phyloP scores from a whole-genome alignment of 2,113 vertebrate genomes.

The Tachysurus fulvidraco region DNA sequence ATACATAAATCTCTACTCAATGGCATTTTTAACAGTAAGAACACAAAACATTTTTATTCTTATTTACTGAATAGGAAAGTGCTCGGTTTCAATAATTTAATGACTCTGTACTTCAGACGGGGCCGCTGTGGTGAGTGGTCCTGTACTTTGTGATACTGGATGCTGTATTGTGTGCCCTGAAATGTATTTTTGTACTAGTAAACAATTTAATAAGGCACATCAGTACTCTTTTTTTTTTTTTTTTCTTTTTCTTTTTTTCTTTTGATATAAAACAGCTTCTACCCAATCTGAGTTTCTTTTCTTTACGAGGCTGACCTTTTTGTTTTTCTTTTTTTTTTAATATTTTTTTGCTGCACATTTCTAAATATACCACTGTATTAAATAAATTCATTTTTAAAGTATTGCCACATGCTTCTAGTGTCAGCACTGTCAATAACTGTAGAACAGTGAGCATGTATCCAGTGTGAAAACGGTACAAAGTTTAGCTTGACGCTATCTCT shows the following conservation, averaged over 20 bases:
- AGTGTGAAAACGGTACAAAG: slow-evolving; percentile 33
- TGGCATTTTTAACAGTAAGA: slow-evolving; percentile 97
- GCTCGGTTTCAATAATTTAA: slow-evolving; percentile 92
- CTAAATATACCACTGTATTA: slow-evolving; percentile 91
- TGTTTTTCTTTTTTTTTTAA: slow-evolving; percentile 68
- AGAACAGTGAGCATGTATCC: background rate
- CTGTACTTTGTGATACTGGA: slow-evolving; percentile 97
- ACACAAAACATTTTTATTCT: slow-evolving; percentile 85
- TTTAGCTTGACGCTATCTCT: slow-evolving; percentile 6
- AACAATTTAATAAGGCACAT: slow-evolving; percentile 99
- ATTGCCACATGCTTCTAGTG: slow-evolving; percentile 49
- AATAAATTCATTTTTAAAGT: slow-evolving; percentile 99
- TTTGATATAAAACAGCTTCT: slow-evolving; percentile 96
- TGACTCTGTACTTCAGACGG: slow-evolving; percentile 86
- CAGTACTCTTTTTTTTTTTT: slow-evolving; percentile 84
- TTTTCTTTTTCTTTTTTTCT: slow-evolving; percentile 39
- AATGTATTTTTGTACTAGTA: slow-evolving; percentile 99
- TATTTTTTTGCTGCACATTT: slow-evolving; percentile 83
- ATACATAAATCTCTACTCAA: slow-evolving; percentile 70
- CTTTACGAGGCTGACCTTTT: slow-evolving; percentile 85
- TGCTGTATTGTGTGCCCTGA: slow-evolving; percentile 97
- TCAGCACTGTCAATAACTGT: slow-evolving; percentile 11
- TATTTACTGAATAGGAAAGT: slow-evolving; percentile 81
- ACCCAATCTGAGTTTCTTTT: slow-evolving; percentile 83
- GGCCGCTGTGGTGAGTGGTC: slow-evolving; percentile 84